Base-by-base conservation (phyloP, 2,888 invertebrate genomes). In the Cryptocheilus praepositus region DNA sequence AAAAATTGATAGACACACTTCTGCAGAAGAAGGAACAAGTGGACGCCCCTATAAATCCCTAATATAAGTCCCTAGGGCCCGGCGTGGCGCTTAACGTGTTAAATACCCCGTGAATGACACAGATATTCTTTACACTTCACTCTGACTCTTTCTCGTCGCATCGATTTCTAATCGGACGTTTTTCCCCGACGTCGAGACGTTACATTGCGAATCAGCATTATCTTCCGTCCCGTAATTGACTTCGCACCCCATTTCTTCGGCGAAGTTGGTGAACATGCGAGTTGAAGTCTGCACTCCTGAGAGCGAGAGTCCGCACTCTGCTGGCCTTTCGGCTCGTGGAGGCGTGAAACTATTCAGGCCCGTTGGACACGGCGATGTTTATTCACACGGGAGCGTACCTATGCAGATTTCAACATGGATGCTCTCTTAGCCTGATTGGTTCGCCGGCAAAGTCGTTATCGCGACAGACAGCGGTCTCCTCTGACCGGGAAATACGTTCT, bases 361-460 rank as follows among this genome's bases (percentile, higher is more conserved):
- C 18, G 51, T 3, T 45, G 70, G 62, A 64, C 64, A 54, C 44
- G 51, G 49, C 46, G 21, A 8, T 52, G 65, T 67, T 73, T 77
- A 73, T 73, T 64, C 73, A 54, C 75, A 25, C 21, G 54, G 71
- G 64, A 73, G 54, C 66, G 61, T 62, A 60, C 69, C 78, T 78
- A 79, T 79, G 79, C 67, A 75, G 75, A 79, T 79, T 73, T 79
- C 71, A 64, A 73, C 76, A 70, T 51, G 77, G 68, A 74, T 67
- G 71, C 54, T 74, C 77, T 80, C 74, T 79, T 74, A 77, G 76
- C 61, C 36, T 66, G 77, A 79, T 79, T 79, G 80, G 67, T 63
- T 61, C 64, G 22, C 22, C 21, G 43, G 67, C 58, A 52, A 62
- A 70, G 55, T 64, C 66, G 56, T 68, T 73, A 67, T 70, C 67